These are phyloP conservation scores for Diplazon laetatorius DNA, from an alignment of 2,888 invertebrate species.

Conservation along the genomic window DNA sequence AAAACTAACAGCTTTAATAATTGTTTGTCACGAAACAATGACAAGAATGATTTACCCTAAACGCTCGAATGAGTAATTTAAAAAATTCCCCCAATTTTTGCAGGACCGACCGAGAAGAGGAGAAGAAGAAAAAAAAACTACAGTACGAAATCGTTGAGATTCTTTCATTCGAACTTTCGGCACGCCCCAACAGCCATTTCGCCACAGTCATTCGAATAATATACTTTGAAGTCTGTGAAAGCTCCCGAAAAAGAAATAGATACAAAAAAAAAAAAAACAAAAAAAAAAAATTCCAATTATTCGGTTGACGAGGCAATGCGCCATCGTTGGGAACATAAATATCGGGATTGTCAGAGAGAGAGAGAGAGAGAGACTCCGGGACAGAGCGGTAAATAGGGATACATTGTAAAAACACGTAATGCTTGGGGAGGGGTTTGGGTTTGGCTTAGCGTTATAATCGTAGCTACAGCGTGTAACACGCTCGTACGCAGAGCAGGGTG, in stretches of 20 bases:
- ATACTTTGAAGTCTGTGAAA: slow-evolving; percentile 16
- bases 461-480: slow-evolving; percentile 39
- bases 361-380: no score
- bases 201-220: slow-evolving; percentile 25
- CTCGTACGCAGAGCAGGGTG: slow-evolving; percentile 19
- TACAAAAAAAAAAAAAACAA: no score
- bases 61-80: no score
- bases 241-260: slow-evolving; percentile 61
- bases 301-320: slow-evolving; percentile 79
- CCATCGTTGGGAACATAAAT: slow-evolving; percentile 78
- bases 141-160: not conserved
- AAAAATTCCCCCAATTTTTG: no score
- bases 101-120: no score
- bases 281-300: slow-evolving; percentile 82
- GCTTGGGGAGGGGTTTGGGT: slow-evolving; percentile 64
- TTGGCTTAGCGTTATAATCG: slow-evolving; percentile 42
- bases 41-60: no score
- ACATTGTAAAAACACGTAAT: slow-evolving; percentile 80
- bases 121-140: no score
- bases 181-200: not conserved
- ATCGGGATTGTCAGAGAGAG: slow-evolving; percentile 78
- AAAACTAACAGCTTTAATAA: no score
- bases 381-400: slow-evolving; percentile 77
- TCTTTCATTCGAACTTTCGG: not conserved
- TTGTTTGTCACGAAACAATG: no score